Evolutionary conservation across 2,113 vertebrate species (phyloP).

Genomic region (Catharus bicknelli): DNA sequence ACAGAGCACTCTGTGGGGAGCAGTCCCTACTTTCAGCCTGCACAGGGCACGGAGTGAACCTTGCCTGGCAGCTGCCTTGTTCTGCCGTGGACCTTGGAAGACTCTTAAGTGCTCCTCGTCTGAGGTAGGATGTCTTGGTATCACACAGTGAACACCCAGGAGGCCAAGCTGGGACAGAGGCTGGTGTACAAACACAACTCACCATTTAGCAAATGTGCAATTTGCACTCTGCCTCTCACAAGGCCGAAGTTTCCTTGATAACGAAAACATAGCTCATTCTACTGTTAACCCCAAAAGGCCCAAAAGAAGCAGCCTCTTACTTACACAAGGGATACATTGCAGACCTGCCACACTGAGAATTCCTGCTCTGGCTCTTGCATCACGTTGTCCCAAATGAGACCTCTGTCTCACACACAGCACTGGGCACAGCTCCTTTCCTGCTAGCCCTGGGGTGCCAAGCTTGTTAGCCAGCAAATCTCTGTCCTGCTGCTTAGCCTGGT

Average conservation of each 20-base stretch:
- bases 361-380: not conserved
- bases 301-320: not conserved
- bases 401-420: not conserved
- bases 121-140: accelerated
- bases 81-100: not conserved
- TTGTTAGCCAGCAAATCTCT: not conserved
- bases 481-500: not conserved
- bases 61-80: not conserved
- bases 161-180: not conserved
- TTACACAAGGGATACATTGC: accelerated
- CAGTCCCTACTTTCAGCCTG: not conserved
- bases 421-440: not conserved
- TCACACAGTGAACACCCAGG: not conserved
- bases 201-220: accelerated
- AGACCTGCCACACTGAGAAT: not conserved
- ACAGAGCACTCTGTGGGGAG: not conserved
- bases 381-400: accelerated
- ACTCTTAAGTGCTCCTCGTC: not conserved
- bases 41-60: accelerated
- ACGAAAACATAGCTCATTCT: not conserved
- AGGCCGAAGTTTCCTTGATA: not conserved
- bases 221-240: not conserved
- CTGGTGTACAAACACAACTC: not conserved
- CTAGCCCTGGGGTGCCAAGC: not conserved
- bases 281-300: not conserved